phyloP scores from a whole-genome alignment of 2,888 invertebrate genomes.

The Clanis bilineata region DNA sequence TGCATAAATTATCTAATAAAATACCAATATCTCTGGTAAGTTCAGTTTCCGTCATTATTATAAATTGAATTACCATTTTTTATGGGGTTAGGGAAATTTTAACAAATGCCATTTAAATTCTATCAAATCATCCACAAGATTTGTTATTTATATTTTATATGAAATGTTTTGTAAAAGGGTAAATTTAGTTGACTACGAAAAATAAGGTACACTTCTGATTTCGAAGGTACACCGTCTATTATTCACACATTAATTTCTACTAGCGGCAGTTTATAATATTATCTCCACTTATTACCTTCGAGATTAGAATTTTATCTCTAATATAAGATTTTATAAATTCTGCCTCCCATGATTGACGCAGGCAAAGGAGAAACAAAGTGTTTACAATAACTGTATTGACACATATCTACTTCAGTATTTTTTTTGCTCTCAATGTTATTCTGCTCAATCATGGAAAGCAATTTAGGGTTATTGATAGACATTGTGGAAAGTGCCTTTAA shows the following conservation, averaged over 20 bases:
- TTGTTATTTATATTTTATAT: slow-evolving; percentile 35
- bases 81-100: not conserved
- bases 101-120: slow-evolving; percentile 31
- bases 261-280: not conserved
- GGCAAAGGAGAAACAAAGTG: not conserved
- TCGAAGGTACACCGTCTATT: not conserved
- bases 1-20: slow-evolving; percentile 7
- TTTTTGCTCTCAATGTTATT: slow-evolving; percentile 25
- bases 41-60: slow-evolving; percentile 13
- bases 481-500: slow-evolving; percentile 82
- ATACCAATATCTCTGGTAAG: slow-evolving; percentile 26
- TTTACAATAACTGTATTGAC: not conserved
- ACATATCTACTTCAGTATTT: not conserved
- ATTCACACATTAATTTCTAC: not conserved
- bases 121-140: slow-evolving; percentile 28
- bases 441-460: slow-evolving; percentile 63
- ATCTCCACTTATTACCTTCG: slow-evolving; percentile 21
- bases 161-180: slow-evolving; percentile 63
- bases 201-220: slow-evolving; percentile 33
- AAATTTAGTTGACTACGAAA: slow-evolving; percentile 66
- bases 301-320: slow-evolving; percentile 25
- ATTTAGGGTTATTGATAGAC: slow-evolving; percentile 67
- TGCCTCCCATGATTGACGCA: slow-evolving; percentile 44
- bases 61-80: not conserved
- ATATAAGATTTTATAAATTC: slow-evolving; percentile 41